These are phyloP conservation scores for Dioctria linearis DNA, from an alignment of 2,888 invertebrate species.

Conservation along the genomic window DNA sequence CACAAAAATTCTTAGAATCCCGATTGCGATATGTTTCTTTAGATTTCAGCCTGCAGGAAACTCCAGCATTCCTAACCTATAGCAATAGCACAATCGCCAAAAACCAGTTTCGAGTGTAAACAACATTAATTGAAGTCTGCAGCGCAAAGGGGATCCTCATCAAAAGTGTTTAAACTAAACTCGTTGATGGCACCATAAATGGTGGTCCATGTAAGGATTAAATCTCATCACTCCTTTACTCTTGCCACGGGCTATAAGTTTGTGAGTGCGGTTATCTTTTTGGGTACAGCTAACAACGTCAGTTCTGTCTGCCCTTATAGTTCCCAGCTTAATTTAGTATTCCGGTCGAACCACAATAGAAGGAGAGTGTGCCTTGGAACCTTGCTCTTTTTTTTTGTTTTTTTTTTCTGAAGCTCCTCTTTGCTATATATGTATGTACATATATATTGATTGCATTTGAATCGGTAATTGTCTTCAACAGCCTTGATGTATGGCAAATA, in stretches of 20 bases:
- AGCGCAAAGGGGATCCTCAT: neutral
- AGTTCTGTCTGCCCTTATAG: slow-evolving; percentile 21
- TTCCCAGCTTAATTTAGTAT: slow-evolving; percentile 35
- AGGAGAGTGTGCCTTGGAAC: slow-evolving; percentile 32
- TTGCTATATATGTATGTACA: neutral
- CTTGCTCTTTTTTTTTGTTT: slow-evolving; percentile 15
- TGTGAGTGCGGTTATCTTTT: neutral
- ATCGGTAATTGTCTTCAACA: slow-evolving; percentile 19
- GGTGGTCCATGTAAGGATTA: slow-evolving; percentile 21
- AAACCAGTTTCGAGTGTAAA: slow-evolving; percentile 40
- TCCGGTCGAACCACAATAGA: slow-evolving; percentile 39
- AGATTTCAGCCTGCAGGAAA: neutral
- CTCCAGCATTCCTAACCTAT: no score
- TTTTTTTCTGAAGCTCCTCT: slow-evolving; percentile 9
- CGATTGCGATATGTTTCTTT: slow-evolving; percentile 1
- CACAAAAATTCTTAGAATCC: slow-evolving; percentile 14
- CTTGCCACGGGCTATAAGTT: neutral
- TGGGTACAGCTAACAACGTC: slow-evolving; percentile 26
- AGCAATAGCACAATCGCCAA: neutral
- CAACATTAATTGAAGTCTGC: slow-evolving; percentile 42
- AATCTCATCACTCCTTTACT: slow-evolving; percentile 23
- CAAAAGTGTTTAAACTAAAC: slow-evolving; percentile 34
- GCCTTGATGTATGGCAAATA: slow-evolving; percentile 25
- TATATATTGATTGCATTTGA: slow-evolving; percentile 17
- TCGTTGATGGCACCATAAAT: slow-evolving; percentile 28